Base-by-base conservation (phyloP, 2,113 vertebrate genomes). In the Smithornis capensis region DNA sequence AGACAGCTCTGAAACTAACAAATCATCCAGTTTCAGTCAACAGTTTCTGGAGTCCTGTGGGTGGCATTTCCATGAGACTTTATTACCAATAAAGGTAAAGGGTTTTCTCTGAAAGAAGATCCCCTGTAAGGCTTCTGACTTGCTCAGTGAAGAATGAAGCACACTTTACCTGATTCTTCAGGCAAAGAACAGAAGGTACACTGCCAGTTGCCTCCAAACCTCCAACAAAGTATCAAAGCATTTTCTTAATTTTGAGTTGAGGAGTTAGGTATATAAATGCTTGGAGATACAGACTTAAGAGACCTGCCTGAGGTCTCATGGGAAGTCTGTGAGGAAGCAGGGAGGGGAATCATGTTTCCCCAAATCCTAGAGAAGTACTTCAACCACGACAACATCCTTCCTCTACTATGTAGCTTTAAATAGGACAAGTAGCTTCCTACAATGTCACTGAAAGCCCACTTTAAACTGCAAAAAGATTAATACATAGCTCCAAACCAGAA, bases 71-170 rank as follows among this genome's bases (percentile, higher is more conserved):
- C 4, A 0, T 27, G 24, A 64, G 56, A 63, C 15, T 88, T 65
- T n/a, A 69, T 57, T 65, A 83, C 19, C 19, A 18, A 15, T 7
- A 82, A 75, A 89, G 37, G 49, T 31, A 49, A 31, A 70, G 59
- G 7, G 6, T 40, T 68, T 71, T 63, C 64, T 75, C 35, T 70
- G 59, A 74, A 80, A 74, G 35, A 57, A 47, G 37, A 59, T 29
- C 7, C 25, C 50, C 33, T 24, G 7, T 27, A 37, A 83, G 22
- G 24, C 45, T 79, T 37, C 65, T 68, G 42, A 92, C 19, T 28
- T 10, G 17, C 65, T 60, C 18, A 0, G 0, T 4, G 21, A 64
- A 84, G 22, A 91, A 52, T 0, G 3, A 70, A 17, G 12, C 27
- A 40, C 11, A 31, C 18, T n/a, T 69, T 27, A 16, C 21, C 28